Evolutionary conservation across 2,797 vertebrate genomes (phyloP), one percentile per base, ranked within the genome.

Genomic region (Cygnus olor): DNA sequence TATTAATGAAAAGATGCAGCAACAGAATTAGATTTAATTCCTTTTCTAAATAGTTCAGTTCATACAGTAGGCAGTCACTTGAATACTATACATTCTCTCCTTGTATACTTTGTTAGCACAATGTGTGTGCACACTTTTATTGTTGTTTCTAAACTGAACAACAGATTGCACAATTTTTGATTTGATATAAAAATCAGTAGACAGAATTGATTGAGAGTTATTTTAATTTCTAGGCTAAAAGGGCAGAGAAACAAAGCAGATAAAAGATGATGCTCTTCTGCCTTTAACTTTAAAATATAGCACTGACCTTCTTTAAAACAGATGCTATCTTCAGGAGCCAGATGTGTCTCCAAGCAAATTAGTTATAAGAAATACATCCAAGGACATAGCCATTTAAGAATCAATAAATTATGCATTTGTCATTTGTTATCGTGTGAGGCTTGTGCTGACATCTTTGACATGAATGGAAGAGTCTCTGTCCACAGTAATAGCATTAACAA

Each of bases 401-500:
- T 97, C 94, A 97, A 98, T 98, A 98, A 98, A 98, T 98, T 98
- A 97, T 98, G 97, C 94, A 98, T 98, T 97, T 97, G 92, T 97
- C 97, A 95, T 98, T 98, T 97, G 87, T 97, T 98, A 96, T 91
- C 90, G 92, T 93, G 80, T 88, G 96, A 96, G 81, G 71, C 84
- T 97, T 94, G 94, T 51, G 90, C 94, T 97, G 97, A 97, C 95
- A 95, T 96, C 74, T 97, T 95, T 97, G 96, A 98, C 93, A 77
- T 87, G 95, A 97, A 94, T 56, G 44, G 88, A 93, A 96, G 95
- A 96, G 90, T 96, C 96, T 97, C 83, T 90, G 83, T 92, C 97
- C 94, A 96, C 81, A 79, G 96, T 90, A 96, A 95, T 93, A 83
- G 85, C 93, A 97, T 98, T 97, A 98, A 97, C 97, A 97, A 98